Evolutionary conservation across 2,888 invertebrate genomes (phyloP).

Genomic region (Scaptomyza reducta): DNA sequence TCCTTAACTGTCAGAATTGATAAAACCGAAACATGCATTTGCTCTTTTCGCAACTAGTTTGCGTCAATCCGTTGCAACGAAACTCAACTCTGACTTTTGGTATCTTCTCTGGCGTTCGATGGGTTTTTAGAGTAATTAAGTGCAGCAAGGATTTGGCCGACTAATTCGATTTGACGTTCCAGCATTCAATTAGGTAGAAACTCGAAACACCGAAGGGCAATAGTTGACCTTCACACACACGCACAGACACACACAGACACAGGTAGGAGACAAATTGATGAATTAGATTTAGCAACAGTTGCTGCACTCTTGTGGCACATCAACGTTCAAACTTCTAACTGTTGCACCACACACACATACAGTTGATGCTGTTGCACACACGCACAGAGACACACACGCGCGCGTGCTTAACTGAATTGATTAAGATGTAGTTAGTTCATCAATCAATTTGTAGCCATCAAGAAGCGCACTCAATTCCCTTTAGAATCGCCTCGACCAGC

Average conservation of each 20-base stretch:
- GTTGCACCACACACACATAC: conserved; percentile 46
- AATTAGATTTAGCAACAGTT: conserved; percentile 53
- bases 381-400: conserved; percentile 1
- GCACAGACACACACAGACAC: conserved; percentile 1
- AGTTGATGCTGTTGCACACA: not conserved
- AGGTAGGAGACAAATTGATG: conserved; percentile 51
- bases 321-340: conserved; percentile 45
- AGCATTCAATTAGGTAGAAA: conserved; percentile 35
- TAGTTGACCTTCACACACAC: conserved; percentile 58
- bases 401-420: conserved; percentile 59
- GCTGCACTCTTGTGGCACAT: conserved; percentile 21
- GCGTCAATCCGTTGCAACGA: too few species aligned
- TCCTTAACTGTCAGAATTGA: too few species aligned
- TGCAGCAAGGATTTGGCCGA: not conserved
- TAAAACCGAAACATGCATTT: too few species aligned
- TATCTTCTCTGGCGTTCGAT: not conserved
- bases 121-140: not conserved
- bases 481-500: not conserved
- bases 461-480: conserved; percentile 15
- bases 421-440: conserved; percentile 40
- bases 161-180: conserved; percentile 26
- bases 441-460: conserved; percentile 42
- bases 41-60: too few species aligned
- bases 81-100: not conserved
- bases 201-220: not conserved